Conservation (phyloP, 2,888 invertebrate genomes). For the Malacosoma neustria region DNA sequence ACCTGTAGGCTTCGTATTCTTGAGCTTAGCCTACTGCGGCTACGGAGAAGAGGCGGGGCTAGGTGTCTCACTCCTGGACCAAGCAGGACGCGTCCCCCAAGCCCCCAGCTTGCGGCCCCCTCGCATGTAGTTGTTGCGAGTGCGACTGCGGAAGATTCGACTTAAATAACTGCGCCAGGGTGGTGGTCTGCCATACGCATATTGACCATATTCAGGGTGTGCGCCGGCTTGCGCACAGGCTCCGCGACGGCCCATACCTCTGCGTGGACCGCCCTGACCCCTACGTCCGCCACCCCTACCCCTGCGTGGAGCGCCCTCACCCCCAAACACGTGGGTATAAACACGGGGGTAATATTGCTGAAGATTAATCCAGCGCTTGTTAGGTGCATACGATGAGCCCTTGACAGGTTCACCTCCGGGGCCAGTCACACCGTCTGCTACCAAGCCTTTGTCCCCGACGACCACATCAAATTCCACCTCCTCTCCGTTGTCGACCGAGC, state of each 20-base stretch:
- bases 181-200: conserved; percentile 49
- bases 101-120: conserved; percentile 17
- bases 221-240: conserved; percentile 58
- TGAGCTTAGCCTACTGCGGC: conserved; percentile 45
- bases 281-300: conserved; percentile 67
- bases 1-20: conserved; percentile 46
- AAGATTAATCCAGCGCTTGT: conserved; percentile 84
- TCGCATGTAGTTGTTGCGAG: conserved; percentile 47
- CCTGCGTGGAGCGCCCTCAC: no score
- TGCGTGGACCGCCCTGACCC: conserved; percentile 75
- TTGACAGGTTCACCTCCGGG: conserved; percentile 96
- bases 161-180: conserved; percentile 78
- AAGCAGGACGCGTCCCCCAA: conserved; percentile 37
- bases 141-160: conserved; percentile 80
- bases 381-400: conserved; percentile 97
- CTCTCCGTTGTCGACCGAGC: conserved; percentile 99
- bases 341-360: conserved; percentile 75
- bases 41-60: conserved; percentile 25
- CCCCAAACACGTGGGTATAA: no score
- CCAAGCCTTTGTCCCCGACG: conserved; percentile 97
- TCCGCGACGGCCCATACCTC: conserved; percentile 73
- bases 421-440: conserved; percentile 98
- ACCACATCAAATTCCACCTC: conserved; percentile 99
- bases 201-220: conserved; percentile 61
- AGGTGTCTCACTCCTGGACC: conserved; percentile 44